A percentile compares a stretch with the other conserved stretches of the same genome.
phyloP scores from a whole-genome alignment of 2,113 vertebrate genomes.

The Setophaga coronata region DNA sequence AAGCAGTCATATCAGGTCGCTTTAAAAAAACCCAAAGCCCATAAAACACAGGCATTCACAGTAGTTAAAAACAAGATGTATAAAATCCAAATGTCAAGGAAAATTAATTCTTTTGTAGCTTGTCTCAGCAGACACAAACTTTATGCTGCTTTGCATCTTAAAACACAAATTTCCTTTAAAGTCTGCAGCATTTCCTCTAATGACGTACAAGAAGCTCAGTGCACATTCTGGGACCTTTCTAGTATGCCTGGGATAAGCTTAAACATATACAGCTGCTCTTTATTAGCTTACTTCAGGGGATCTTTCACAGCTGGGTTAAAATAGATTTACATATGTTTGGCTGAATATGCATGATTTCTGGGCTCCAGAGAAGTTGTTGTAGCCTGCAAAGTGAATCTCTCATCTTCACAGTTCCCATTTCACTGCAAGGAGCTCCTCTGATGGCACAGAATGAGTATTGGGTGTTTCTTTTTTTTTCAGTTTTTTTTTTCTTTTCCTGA shows the following conservation, averaged over 20 bases:
- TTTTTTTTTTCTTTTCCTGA: background rate
- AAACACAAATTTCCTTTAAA: conserved; percentile 42
- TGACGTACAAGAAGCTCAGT: conserved; percentile 6
- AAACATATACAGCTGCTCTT: conserved; percentile 31
- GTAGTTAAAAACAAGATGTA: background rate
- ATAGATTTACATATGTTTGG: conserved; percentile 1
- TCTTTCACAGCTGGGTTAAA: conserved; percentile 30
- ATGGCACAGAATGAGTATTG: background rate
- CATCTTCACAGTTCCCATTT: background rate
- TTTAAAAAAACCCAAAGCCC: background rate
- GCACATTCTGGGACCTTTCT: conserved; percentile 39
- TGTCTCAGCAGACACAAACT: background rate
- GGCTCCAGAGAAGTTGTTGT: conserved; percentile 18
- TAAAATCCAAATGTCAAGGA: conserved; percentile 48
- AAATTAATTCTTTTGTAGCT: conserved; percentile 59
- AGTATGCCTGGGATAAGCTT: background rate
- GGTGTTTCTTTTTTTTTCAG: background rate
- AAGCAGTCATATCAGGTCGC: background rate
- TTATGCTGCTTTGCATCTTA: conserved; percentile 35
- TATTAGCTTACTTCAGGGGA: conserved; percentile 27
- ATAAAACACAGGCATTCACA: background rate
- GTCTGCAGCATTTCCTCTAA: conserved; percentile 40
- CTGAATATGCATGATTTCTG: background rate
- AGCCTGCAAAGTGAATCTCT: background rate
- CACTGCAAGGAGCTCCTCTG: background rate